phyloP scores from a whole-genome alignment of 37 sponge, comb jelly and placozoan genomes.

The Amphimedon queenslandica region DNA sequence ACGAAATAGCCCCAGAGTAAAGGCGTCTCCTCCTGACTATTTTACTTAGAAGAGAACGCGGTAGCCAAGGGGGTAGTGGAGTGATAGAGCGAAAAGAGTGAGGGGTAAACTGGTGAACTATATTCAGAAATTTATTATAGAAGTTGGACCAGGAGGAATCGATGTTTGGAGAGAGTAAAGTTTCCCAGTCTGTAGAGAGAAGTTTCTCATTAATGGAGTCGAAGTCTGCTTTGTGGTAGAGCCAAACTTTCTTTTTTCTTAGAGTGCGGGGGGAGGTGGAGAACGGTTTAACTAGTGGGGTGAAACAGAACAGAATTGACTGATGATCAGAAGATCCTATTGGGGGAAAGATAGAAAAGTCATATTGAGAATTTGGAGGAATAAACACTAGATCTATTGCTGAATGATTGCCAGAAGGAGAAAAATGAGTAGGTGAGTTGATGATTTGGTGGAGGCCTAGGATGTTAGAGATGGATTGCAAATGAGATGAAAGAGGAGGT shows the following conservation, averaged over 20 bases:
- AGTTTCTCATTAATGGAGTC: background rate
- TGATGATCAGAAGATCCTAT: background rate
- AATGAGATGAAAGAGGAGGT: background rate
- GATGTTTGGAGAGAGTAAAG: background rate
- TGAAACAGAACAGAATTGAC: background rate
- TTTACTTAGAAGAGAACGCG: background rate
- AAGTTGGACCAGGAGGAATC: background rate
- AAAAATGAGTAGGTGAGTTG: background rate
- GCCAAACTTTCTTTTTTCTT: background rate
- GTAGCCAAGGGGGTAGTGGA: background rate
- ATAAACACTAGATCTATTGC: background rate
- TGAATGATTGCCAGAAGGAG: background rate
- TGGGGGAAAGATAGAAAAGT: background rate
- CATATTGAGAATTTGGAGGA: background rate
- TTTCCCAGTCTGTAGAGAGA: background rate
- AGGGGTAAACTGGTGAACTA: background rate
- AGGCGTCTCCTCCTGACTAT: background rate
- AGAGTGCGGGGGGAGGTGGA: background rate
- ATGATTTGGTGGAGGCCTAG: background rate
- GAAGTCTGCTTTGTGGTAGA: slow-evolving; percentile 2
- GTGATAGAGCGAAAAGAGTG: background rate
- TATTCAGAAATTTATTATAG: background rate
- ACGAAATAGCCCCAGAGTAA: background rate
- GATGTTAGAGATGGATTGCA: background rate
- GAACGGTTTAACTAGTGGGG: background rate